Conservation (phyloP, 2,888 invertebrate genomes). For the Sesia apiformis region DNA sequence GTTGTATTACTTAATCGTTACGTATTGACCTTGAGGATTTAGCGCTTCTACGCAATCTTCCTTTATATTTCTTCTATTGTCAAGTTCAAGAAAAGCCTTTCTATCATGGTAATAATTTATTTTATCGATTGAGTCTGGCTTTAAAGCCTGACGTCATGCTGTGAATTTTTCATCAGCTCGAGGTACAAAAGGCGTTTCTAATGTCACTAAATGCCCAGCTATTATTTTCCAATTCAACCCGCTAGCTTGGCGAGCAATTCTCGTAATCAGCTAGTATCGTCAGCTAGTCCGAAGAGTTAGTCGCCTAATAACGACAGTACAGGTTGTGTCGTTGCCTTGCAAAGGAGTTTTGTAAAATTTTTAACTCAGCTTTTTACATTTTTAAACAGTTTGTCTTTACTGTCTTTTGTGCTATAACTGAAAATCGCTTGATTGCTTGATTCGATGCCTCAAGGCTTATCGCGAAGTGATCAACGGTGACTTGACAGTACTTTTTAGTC, state of each 20-base stretch:
- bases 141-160: constrained; percentile 37
- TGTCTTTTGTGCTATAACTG: too few relatives aligned
- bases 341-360: neutral
- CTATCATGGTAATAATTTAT: neutral
- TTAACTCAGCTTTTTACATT: too few relatives aligned
- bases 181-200: constrained; percentile 27
- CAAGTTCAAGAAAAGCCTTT: constrained; percentile 26
- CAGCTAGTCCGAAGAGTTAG: constrained; percentile 1
- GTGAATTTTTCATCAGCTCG: constrained; percentile 44
- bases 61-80: constrained; percentile 7
- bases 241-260: constrained; percentile 25
- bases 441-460: neutral
- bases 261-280: constrained; percentile 36
- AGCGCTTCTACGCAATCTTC: too few relatives aligned
- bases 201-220: constrained; percentile 30
- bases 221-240: constrained; percentile 53
- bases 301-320: neutral
- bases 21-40: too few relatives aligned
- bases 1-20: too few relatives aligned
- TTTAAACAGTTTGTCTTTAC: too few relatives aligned
- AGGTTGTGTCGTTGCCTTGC: neutral
- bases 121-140: constrained; percentile 34
- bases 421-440: neutral
- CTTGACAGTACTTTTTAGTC: neutral
- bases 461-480: neutral